Evolutionary conservation across 2,113 vertebrate species (phyloP), one percentile per base, ranked within the genome.

Genomic region (Propithecus coquereli): DNA sequence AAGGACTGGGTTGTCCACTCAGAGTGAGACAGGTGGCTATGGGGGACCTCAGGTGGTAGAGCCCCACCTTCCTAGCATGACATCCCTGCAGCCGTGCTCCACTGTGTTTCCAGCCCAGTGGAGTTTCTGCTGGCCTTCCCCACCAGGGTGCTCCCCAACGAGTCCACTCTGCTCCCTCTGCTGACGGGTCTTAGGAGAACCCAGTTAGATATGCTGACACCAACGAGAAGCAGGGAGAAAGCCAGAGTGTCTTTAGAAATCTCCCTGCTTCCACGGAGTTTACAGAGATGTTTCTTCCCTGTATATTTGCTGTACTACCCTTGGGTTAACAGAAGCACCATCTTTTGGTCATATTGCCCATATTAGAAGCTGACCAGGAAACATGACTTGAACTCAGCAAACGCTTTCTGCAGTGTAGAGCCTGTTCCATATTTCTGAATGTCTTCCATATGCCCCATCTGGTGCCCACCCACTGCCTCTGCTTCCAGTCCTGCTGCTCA

Each of bases 291-390:
- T 9, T 34, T 85, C 50, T 16, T 11, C 50, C 30, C 14, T 73
- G 0, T 61, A 37, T 57, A 57, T 30, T 30, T 34, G 73, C 76
- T 59, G 1, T n/a, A 22, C 45, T 34, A 7, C n/a, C 32, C 30
- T 32, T 20, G 6, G 12, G 40, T 65, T 8, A 25, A 7, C 84
- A 57, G n/a, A 34, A 17, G 32, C 17, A 37, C 40, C 40, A 1
- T 34, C 37, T 40, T 87, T 47, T 63, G 74, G 63, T 65, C 61
- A 76, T 50, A 23, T 6, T 92, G 20, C 43, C 65, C 34, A 5
- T n/a, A 2, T 54, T 20, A 83, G 79, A 70, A 92, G n/a, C 59
- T 92, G 45, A 8, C 37, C 79, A 50, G 59, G 43, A 94, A 87
- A 8, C 18, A 25, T 8, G 0, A 37, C 10, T 20, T 85, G 45